These are phyloP conservation scores for Drosophila pegasa DNA, from an alignment of 2,888 invertebrate species.

Conservation along the genomic window DNA sequence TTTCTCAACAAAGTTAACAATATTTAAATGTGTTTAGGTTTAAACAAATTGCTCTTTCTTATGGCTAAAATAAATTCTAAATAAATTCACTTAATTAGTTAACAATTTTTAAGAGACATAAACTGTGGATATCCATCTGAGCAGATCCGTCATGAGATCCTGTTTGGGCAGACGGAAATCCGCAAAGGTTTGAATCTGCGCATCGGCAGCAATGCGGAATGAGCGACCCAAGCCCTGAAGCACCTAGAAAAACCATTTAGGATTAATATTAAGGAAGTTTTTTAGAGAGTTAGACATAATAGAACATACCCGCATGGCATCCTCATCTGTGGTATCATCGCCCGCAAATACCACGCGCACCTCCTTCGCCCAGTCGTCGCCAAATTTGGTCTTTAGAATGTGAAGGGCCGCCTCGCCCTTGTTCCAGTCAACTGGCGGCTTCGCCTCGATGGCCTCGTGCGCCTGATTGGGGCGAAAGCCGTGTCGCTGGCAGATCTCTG, in stretches of 20 bases:
- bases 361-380: constrained; percentile 89
- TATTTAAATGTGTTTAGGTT: background rate
- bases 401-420: constrained; percentile 89
- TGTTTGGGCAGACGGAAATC: constrained; percentile 90
- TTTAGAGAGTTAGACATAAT: background rate
- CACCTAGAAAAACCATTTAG: constrained; percentile 86
- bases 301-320: constrained; percentile 91
- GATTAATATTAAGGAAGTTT: background rate
- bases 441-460: constrained; percentile 91
- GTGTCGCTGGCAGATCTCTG: constrained; percentile 87
- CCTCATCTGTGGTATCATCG: constrained; percentile 95
- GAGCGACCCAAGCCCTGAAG: constrained; percentile 91
- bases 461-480: constrained; percentile 89
- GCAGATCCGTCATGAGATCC: constrained; percentile 89
- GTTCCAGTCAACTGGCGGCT: constrained; percentile 88
- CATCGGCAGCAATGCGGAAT: constrained; percentile 89
- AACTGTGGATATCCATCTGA: constrained; percentile 88
- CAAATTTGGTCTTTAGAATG: constrained; percentile 90
- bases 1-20: background rate
- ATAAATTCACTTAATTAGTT: constrained; percentile 17
- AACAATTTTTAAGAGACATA: constrained; percentile 54
- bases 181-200: constrained; percentile 89
- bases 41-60: background rate
- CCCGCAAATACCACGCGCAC: constrained; percentile 93
- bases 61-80: background rate